phyloP scores from a whole-genome alignment of 1,140 invertebrate species.

The Lepidurus apus region DNA sequence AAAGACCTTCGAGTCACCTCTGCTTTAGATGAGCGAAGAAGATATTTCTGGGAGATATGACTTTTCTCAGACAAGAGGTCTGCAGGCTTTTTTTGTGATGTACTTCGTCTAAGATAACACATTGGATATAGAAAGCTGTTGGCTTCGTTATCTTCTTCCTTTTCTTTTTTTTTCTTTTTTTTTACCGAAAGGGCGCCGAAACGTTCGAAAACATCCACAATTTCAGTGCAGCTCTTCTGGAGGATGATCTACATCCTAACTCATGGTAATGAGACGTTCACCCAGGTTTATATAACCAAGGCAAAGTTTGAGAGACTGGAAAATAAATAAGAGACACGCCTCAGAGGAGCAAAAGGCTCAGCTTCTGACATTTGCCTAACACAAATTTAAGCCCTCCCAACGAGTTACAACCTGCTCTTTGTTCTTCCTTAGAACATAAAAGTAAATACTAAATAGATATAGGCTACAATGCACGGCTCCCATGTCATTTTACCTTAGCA shows the following conservation, averaged over 20 bases:
- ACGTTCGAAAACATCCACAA: neutral
- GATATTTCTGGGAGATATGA: conserved; percentile 9
- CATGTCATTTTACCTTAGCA: no score
- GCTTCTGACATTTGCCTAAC: neutral
- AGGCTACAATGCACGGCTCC: no score
- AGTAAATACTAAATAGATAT: neutral
- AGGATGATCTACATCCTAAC: neutral
- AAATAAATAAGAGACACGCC: conserved; percentile 7
- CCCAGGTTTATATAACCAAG: neutral
- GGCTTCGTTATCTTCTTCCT: conserved; percentile 15
- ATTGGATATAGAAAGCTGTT: conserved; percentile 6
- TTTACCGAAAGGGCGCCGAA: neutral
- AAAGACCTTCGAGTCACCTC: conserved; percentile 14
- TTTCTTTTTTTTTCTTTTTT: neutral
- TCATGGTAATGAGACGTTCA: neutral
- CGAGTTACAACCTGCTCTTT: neutral
- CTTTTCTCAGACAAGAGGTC: neutral
- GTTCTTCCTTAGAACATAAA: neutral
- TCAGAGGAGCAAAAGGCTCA: neutral
- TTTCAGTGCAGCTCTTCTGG: neutral
- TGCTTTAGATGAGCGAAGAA: neutral
- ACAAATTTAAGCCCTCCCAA: neutral
- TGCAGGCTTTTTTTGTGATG: neutral
- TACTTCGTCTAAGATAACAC: neutral
- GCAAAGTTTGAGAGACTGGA: neutral